These are phyloP conservation scores for Plemyria rubiginata DNA, from an alignment of 2,888 invertebrate species.

Conservation along the genomic window DNA sequence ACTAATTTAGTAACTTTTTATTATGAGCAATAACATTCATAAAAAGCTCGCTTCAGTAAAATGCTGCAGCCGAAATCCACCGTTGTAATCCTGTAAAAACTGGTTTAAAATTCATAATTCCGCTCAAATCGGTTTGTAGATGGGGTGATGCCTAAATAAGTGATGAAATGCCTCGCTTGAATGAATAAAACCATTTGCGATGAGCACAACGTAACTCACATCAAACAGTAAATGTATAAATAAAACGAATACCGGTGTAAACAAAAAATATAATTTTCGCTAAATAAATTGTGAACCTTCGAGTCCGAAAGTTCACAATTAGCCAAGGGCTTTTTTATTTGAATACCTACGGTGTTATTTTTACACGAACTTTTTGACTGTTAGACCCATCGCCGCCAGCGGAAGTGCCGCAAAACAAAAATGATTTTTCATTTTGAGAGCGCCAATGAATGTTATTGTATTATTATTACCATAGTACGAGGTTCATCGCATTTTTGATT, in stretches of 20 bases:
- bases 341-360: slow-evolving; percentile 2
- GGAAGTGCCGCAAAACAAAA: neutral
- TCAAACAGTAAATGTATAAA: slow-evolving; percentile 15
- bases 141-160: slow-evolving; percentile 37
- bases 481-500: too few relatives aligned
- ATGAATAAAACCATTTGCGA: slow-evolving; percentile 37
- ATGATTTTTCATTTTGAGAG: neutral
- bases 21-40: too few relatives aligned
- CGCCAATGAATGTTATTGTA: neutral
- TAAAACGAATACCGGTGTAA: slow-evolving; percentile 6
- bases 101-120: slow-evolving; percentile 32
- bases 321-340: slow-evolving; percentile 4
- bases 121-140: slow-evolving; percentile 29
- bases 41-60: slow-evolving; percentile 5
- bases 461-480: too few relatives aligned
- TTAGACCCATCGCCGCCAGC: neutral
- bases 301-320: neutral
- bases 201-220: slow-evolving; percentile 36
- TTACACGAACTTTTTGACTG: slow-evolving; percentile 5
- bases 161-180: slow-evolving; percentile 39
- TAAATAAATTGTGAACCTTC: neutral
- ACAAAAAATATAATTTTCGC: neutral
- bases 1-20: too few relatives aligned
- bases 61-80: slow-evolving; percentile 8
- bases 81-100: slow-evolving; percentile 25